Evolutionary conservation across 2,888 invertebrate species (phyloP), one percentile per base, ranked within the genome.

Genomic region (Micoletzkya japonica): DNA sequence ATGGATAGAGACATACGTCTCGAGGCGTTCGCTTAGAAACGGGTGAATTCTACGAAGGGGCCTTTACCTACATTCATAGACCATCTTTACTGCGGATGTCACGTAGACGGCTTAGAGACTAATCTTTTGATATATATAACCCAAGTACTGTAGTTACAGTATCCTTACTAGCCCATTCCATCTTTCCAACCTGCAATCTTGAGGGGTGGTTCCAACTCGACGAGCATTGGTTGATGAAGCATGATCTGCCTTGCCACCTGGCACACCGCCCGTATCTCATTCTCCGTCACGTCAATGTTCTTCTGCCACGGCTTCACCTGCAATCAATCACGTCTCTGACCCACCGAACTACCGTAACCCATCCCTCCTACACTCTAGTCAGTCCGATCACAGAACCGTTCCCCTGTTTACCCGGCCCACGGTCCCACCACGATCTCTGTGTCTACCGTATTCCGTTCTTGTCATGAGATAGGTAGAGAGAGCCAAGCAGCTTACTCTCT

Each of bases 221-320:
- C 72, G 36, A 84, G 74, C 84, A 83, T 84, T 58, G 84, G 84
- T 66, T 84, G 84, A 68, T 80, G 78, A 72, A 84, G 73, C 70
- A 84, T 81, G 36, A 84, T 77, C 50, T 84, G 81, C 71, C 84
- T 70, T 10, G 82, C 78, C 39, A 84, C 58, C 58, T 68, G 54
- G 71, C 84, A 84, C 28, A 84, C 73, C 78, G 82, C 80, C 30
- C 80, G 77, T 37, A 84, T 80, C 71, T 84, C 84, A 57, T 77
- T 78, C 72, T 84, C 84, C n/a, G 79, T 74, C 20, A 84, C 76
- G 70, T 84, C 84, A 44, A 84, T 57, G 36, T 76, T 76, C 66
- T 77, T 78, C 60, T 83, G 82, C 80, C 80, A 81, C 37, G 80
- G 79, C 64, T 81, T 81, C 59, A 77, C 79, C 60, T 77, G 49